Percentiles rank a stretch among this genome's conserved stretches.
Evolutionary conservation across 2,888 invertebrate genomes (phyloP).

Genomic region (Silvanus unidentatus): DNA sequence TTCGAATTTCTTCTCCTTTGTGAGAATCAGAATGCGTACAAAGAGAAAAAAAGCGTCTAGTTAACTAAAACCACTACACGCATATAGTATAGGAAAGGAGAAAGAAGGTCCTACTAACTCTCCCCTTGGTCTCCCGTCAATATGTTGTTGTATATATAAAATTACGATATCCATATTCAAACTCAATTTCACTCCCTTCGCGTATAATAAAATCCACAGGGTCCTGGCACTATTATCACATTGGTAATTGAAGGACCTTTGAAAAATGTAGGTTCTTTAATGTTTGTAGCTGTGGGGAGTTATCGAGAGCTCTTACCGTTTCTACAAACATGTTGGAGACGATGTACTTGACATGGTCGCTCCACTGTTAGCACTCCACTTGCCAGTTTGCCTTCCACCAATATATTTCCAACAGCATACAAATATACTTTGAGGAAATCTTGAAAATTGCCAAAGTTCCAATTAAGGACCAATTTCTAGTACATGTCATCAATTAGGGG

Average conservation of each 20-base stretch:
- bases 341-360: conserved; percentile 19
- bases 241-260: conserved; percentile 37
- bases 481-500: too few species aligned
- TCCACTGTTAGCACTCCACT: conserved; percentile 18
- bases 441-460: too few species aligned
- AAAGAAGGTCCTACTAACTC: too few species aligned
- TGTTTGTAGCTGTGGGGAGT: conserved; percentile 28
- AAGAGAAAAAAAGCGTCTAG: too few species aligned
- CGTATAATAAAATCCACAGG: conserved; percentile 11
- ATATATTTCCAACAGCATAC: conserved; percentile 3
- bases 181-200: conserved; percentile 28
- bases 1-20: too few species aligned
- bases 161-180: conserved; percentile 34
- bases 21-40: too few species aligned
- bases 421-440: too few species aligned
- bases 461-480: too few species aligned
- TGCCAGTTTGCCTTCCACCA: conserved; percentile 17
- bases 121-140: too few species aligned
- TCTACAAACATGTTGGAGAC: conserved; percentile 31
- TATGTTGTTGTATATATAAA: conserved; percentile 14
- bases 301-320: conserved; percentile 31
- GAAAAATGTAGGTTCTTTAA: conserved; percentile 35
- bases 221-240: conserved; percentile 29
- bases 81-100: too few species aligned
- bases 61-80: too few species aligned